Evolutionary conservation across 2,888 invertebrate genomes (phyloP).

Genomic region (Urechis unicinctus): DNA sequence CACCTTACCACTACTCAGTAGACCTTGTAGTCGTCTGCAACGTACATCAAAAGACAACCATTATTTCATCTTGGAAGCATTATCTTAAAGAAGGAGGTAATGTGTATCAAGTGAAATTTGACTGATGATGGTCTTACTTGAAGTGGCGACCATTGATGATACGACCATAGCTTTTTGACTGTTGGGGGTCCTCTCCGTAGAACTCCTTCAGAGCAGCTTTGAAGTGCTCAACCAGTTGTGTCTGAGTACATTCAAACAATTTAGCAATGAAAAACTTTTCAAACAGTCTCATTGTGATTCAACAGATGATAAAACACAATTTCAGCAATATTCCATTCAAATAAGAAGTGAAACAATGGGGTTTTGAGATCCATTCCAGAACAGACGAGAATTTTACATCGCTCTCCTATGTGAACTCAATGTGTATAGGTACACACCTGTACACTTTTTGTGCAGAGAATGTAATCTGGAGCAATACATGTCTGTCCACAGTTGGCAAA

Average conservation of each 20-base stretch:
- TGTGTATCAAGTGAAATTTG: not conserved
- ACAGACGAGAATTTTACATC: too few species aligned
- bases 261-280: not conserved
- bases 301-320: too few species aligned
- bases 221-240: slow-evolving; percentile 33
- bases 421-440: slow-evolving; percentile 43
- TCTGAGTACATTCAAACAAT: too few species aligned
- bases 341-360: too few species aligned
- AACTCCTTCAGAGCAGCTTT: slow-evolving; percentile 66
- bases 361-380: too few species aligned
- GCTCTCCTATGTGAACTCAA: too few species aligned
- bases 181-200: slow-evolving; percentile 74
- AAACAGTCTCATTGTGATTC: too few species aligned
- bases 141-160: slow-evolving; percentile 83
- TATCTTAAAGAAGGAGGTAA: not conserved
- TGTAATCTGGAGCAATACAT: slow-evolving; percentile 92
- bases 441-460: slow-evolving; percentile 56
- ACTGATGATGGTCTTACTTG: slow-evolving; percentile 51
- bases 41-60: not conserved
- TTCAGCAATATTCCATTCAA: too few species aligned
- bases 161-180: slow-evolving; percentile 76
- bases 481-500: slow-evolving; percentile 86
- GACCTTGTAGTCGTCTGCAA: slow-evolving; percentile 65
- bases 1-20: slow-evolving; percentile 63
- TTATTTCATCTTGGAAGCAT: not conserved